These are phyloP conservation scores for Matsumurasca onukii DNA, from an alignment of 1,140 invertebrate species.

Conservation along the genomic window DNA sequence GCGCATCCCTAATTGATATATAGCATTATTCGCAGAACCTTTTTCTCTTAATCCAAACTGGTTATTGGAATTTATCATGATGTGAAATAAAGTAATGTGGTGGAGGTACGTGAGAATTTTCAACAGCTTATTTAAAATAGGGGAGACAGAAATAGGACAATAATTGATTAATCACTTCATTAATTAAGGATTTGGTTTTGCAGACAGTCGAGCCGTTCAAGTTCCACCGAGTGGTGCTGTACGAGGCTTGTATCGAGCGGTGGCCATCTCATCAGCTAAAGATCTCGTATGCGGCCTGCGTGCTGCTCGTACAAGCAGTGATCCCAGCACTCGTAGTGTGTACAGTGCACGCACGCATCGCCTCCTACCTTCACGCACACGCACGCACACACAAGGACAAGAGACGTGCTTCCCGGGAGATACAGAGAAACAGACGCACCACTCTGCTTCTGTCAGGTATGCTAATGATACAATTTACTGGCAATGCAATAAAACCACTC, in stretches of 20 bases:
- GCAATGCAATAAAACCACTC: too few relatives aligned
- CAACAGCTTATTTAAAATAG: too few relatives aligned
- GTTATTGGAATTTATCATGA: too few relatives aligned
- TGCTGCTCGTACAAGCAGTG: conserved; percentile 57
- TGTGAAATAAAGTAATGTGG: too few relatives aligned
- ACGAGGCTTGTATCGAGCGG: conserved; percentile 50
- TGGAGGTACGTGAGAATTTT: too few relatives aligned
- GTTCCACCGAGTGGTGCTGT: conserved; percentile 45
- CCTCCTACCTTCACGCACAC: conserved; percentile 49
- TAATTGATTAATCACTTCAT: too few relatives aligned
- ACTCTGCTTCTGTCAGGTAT: conserved; percentile 50
- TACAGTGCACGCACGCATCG: conserved; percentile 56
- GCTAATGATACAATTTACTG: too few relatives aligned
- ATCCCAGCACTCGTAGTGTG: conserved; percentile 56
- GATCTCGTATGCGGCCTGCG: conserved; percentile 53
- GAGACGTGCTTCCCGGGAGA: conserved; percentile 46
- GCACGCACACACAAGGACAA: conserved; percentile 43
- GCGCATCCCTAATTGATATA: too few relatives aligned
- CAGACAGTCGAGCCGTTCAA: conserved; percentile 48
- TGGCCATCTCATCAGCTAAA: conserved; percentile 51
- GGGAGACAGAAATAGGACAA: too few relatives aligned
- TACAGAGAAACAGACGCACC: conserved; percentile 54
- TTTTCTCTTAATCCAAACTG: too few relatives aligned
- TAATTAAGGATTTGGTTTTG: too few relatives aligned
- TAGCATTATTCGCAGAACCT: too few relatives aligned